Base-by-base conservation (phyloP, 2,113 vertebrate species). In the Bos indicus region DNA sequence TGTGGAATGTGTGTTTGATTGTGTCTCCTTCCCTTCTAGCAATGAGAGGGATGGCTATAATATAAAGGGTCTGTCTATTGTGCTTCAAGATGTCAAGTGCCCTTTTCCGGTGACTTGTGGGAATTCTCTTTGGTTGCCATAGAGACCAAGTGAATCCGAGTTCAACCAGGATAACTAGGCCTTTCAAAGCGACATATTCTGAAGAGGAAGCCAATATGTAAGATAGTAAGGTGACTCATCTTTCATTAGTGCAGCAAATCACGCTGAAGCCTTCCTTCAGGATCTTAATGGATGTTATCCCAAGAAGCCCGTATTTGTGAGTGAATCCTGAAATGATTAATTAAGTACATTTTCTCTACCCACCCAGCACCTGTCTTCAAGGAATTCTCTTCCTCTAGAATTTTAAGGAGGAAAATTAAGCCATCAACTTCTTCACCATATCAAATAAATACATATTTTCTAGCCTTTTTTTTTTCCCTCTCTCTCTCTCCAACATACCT, bases 101-200 rank as follows among this genome's bases (percentile, higher is more conserved):
- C 98, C 98, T 98, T 98, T 99, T 98, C 96, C 52, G 97, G 97
- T 97, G 98, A 97, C 98, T 98, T 98, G 98, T 97, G 97, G 94
- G 96, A 81, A 99, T 98, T 98, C 80, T 19, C 95, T 97, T 84
- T 97, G 97, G 99, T 99, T 99, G 98, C 98, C 98, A 98, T 98
- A 98, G 99, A 99, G 98, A 99, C 98, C 95, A 98, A 98, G 97
- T 48, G 84, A 99, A 97, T 98, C 98, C 96, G 98, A 99, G 98
- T 99, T 98, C 98, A 99, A 92, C 97, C 96, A 92, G 26, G 80
- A 98, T 91, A 98, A 92, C 94, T 40, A 95, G 95, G 96, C 36
- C 67, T 97, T 98, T 98, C 98, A 98, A 98, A 93, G 97, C 54
- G 86, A 97, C 97, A 43, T 1, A 48, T 98, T 99, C 98, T 97